Base-by-base conservation (phyloP, 2,888 invertebrate species). In the Sisyra terminalis region DNA sequence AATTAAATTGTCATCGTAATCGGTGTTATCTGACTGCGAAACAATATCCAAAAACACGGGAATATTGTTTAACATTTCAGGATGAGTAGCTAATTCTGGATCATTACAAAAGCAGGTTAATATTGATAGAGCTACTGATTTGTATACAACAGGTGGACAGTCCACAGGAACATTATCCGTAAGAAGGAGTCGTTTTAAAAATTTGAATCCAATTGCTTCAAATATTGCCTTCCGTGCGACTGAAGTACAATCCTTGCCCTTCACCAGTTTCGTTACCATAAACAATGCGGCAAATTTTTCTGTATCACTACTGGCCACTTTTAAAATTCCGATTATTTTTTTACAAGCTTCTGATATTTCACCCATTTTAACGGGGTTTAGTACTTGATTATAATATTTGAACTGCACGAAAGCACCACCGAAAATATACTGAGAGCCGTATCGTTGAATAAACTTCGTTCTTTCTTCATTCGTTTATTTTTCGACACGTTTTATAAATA, bases 201-300 rank as follows among this genome's bases (percentile, higher is more conserved):
- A 93, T 49, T 79, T 75, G 52, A 87, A 82, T 15, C 92, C 92
- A 52, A 93, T 87, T 2, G 88, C 85, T 64, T 90, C 86, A 55
- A 92, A 88, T 2, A 93, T 67, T 29, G 80, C 70, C 54, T 78
- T 79, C 57, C 83, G 84, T n/a, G 77, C 75, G 0, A 62, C 58
- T n/a, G 73, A 67, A 8, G 77, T 65, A 57, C 87, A 84, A 53
- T 88, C 84, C 56, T 82, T 82, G 49, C 79, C 78, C 60, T 86
- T 85, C 31, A 90, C 80, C 42, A 89, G 63, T 61, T 90, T 92
- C 2, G 90, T 89, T 42, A 90, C 87, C 80, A 90, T 82, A 59
- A 90, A 88, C 40, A 92, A 70, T 1, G 83, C 87, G 32, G 90
- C 89, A 59, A 92, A 88, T 59, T 87, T 89, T 61, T 90, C 89